Evolutionary conservation across 2,113 vertebrate species (phyloP).

Genomic region (Eulacestoma nigropectus): DNA sequence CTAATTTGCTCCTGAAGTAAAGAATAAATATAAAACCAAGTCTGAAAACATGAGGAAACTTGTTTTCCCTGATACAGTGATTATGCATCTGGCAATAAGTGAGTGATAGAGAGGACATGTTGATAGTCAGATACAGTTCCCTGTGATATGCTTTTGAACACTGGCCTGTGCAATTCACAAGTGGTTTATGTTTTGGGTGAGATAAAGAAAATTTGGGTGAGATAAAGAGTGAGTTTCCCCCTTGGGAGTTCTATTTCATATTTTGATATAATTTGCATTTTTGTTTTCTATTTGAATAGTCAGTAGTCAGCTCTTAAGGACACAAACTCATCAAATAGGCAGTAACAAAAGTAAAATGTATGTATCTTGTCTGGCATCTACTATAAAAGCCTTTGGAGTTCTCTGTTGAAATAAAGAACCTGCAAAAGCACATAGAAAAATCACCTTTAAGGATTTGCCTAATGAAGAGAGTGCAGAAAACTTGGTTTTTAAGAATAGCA

Average conservation of each 20-base stretch:
- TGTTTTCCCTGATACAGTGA: not conserved
- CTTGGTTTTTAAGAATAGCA: not conserved
- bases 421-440: slow-evolving; percentile 20
- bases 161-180: not conserved
- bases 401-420: slow-evolving; percentile 6
- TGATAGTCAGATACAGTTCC: not conserved
- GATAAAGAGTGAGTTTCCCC: not conserved
- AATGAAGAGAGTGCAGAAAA: not conserved
- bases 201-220: slow-evolving; percentile 37
- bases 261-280: slow-evolving; percentile 38
- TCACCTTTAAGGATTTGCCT: not conserved
- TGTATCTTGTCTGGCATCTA: slow-evolving; percentile 34
- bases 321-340: slow-evolving; percentile 27
- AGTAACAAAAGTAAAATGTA: slow-evolving; percentile 56
- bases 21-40: not conserved
- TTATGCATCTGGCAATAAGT: not conserved
- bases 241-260: slow-evolving; percentile 42
- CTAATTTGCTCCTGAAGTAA: not conserved
- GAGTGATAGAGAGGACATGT: not conserved
- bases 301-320: slow-evolving; percentile 25
- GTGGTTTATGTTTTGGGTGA: slow-evolving; percentile 12
- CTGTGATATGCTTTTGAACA: not conserved
- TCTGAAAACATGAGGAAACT: not conserved
- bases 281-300: slow-evolving; percentile 54
- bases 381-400: slow-evolving; percentile 20